Evolutionary conservation across 1,140 invertebrate species (phyloP).

Genomic region (Drosophila biarmipes): DNA sequence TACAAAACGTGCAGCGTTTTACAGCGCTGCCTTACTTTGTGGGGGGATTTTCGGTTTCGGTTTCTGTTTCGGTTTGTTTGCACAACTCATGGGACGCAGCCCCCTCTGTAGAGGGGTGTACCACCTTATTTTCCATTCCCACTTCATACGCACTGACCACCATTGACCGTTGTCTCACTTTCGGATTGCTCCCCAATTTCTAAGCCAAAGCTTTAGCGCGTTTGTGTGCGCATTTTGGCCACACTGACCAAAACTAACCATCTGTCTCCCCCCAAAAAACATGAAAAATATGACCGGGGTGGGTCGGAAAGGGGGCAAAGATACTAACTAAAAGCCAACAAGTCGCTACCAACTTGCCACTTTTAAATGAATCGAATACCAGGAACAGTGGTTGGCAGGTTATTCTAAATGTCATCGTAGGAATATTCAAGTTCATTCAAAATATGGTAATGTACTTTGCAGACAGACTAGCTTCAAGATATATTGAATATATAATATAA

Average conservation of each 20-base stretch:
- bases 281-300: constrained; percentile 11
- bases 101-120: no score
- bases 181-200: constrained; percentile 62
- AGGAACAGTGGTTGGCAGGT: constrained; percentile 35
- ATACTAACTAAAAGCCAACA: constrained; percentile 70
- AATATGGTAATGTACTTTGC: no score
- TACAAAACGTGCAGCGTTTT: constrained; percentile 42
- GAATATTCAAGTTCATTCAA: no score
- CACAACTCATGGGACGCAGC: constrained; percentile 67
- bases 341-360: constrained; percentile 55
- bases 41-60: constrained; percentile 30
- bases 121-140: background rate
- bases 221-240: constrained; percentile 68
- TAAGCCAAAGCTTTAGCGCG: constrained; percentile 61
- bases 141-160: constrained; percentile 4
- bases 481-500: background rate
- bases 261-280: constrained; percentile 13
- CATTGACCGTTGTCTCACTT: constrained; percentile 41
- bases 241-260: constrained; percentile 58
- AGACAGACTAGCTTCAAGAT: background rate
- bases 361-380: constrained; percentile 51
- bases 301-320: constrained; percentile 15
- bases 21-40: constrained; percentile 39
- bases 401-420: background rate
- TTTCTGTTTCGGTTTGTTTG: constrained; percentile 52